Percentiles rank a stretch among this genome's conserved stretches.
Evolutionary conservation across 2,797 vertebrate genomes (phyloP).

Genomic region (Liasis olivaceus): DNA sequence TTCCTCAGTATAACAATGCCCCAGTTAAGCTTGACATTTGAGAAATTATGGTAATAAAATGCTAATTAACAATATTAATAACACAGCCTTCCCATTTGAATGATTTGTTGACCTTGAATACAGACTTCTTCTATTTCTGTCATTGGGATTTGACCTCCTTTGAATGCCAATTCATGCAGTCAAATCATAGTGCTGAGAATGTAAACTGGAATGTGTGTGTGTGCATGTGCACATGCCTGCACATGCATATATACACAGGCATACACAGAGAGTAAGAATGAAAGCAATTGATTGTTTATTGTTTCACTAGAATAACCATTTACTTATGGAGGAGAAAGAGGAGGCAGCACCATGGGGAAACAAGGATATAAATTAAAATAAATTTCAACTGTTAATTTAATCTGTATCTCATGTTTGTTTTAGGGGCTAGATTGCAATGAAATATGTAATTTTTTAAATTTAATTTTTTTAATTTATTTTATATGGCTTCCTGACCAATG

Average conservation of each 20-base stretch:
- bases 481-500: neutral
- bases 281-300: neutral
- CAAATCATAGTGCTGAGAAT: neutral
- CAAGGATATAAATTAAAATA: neutral
- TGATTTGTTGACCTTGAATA: constrained; percentile 3
- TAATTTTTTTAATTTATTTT: neutral
- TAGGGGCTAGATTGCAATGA: neutral
- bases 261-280: neutral
- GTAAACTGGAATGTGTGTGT: neutral
- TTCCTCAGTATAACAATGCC: neutral
- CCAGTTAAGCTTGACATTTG: neutral
- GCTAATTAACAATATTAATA: constrained; percentile 1
- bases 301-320: neutral
- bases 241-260: neutral
- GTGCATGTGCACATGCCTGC: neutral
- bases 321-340: neutral
- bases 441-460: neutral
- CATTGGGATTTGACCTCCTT: constrained; percentile 7
- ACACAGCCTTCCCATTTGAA: neutral
- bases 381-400: neutral
- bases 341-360: neutral
- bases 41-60: constrained; percentile 15
- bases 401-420: neutral
- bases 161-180: neutral
- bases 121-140: constrained; percentile 3